Conservation (phyloP, 2,888 invertebrate species). For the Pegoplata infirma region DNA sequence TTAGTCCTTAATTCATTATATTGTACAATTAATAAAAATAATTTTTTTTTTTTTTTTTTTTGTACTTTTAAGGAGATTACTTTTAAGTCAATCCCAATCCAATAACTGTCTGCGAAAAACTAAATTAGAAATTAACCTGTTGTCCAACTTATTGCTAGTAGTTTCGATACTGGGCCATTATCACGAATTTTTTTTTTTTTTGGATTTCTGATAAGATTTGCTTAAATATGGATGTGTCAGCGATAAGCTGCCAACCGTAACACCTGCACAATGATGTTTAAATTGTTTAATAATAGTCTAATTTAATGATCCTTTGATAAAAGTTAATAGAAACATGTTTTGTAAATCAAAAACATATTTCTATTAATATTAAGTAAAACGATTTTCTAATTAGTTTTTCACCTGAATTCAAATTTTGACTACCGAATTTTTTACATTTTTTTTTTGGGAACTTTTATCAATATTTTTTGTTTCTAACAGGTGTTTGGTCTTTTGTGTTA, state of each 20-base stretch:
- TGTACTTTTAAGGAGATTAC: slow-evolving; percentile 5
- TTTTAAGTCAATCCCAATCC: background rate
- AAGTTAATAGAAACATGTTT: background rate
- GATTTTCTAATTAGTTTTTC: too few relatives aligned
- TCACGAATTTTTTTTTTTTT: slow-evolving; percentile 18
- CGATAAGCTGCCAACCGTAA: slow-evolving; percentile 37
- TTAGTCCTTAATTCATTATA: slow-evolving; percentile 34
- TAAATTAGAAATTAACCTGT: slow-evolving; percentile 16
- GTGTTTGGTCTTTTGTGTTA: slow-evolving; percentile 7
- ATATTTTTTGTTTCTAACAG: background rate
- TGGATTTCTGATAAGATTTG: slow-evolving; percentile 58
- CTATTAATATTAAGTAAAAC: too few relatives aligned
- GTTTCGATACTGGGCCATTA: background rate
- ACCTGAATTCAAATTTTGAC: too few relatives aligned
- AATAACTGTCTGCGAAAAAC: slow-evolving; percentile 18
- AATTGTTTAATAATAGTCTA: background rate
- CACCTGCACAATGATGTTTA: slow-evolving; percentile 29
- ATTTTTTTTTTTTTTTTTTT: too few relatives aligned
- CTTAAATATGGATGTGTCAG: slow-evolving; percentile 6
- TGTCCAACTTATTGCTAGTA: slow-evolving; percentile 32
- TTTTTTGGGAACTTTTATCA: background rate
- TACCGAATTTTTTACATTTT: too few relatives aligned
- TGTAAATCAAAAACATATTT: too few relatives aligned
- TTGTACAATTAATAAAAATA: too few relatives aligned
- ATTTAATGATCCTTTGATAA: background rate